Evolutionary conservation across 35 echinoderm and acorn worm genomes (phyloP), one percentile per base, ranked within the genome.

Genomic region (Apostichopus japonicus): DNA sequence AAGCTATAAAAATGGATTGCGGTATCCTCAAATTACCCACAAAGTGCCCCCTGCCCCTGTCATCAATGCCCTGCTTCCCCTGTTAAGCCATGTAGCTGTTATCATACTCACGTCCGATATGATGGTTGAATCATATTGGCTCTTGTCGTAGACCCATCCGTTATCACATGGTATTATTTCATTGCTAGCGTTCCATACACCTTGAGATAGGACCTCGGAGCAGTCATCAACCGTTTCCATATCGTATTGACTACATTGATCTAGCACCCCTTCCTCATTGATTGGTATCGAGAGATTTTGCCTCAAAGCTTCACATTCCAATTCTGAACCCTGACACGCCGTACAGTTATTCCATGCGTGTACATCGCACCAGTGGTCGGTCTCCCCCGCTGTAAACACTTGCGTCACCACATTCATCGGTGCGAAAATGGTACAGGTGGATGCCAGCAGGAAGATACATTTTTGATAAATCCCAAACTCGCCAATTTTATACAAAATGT

Each of bases 121-220:
- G 58, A 96, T 94, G 14, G 95, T 90, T 15, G 92, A 87, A 65
- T 94, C 23, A 57, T 94, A 94, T 56, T 93, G 92, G 10, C 54
- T 72, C n/a, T 19, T 82, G 59, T 96, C 95, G 58, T 92, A 96
- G 51, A 58, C 84, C 95, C 95, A 96, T 6, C 95, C 95, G 19
- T 88, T 27, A 61, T 94, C 71, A 86, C 95, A 96, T 92, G 56
- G 70, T 21, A 93, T 55, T 14, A 79, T 62, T 52, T 83, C 19
- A 19, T n/a, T 17, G 5, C 81, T 79, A 9, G 62, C 23, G 56
- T 90, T 79, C 11, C 23, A 24, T 10, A 51, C 5, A 53, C 93
- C 14, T 57, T 55, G 16, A 23, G 77, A 62, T 11, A 79, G 24
- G 9, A 77, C 77, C 9, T 93, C 27, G 1, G 77, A 79, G 4